Evolutionary conservation across 2,888 invertebrate genomes (phyloP).

Genomic region (Nineta flava): DNA sequence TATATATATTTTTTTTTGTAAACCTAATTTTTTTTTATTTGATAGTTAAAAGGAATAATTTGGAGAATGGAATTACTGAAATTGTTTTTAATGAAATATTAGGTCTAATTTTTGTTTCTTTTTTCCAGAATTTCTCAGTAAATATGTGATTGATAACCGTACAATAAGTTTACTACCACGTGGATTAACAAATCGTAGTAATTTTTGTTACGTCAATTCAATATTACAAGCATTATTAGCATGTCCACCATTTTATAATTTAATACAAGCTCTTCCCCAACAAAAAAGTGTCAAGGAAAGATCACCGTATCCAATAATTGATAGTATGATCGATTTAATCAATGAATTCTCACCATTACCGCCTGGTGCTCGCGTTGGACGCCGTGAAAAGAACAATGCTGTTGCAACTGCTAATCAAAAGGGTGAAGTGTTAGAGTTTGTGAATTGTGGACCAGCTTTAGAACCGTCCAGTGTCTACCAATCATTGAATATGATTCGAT

Average conservation of each 20-base stretch:
- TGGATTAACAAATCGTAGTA: constrained; percentile 83
- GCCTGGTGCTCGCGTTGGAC: constrained; percentile 31
- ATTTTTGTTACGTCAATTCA: constrained; percentile 94
- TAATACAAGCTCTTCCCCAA: constrained; percentile 62
- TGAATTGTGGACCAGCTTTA: constrained; percentile 62
- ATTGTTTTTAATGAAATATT: too few relatives aligned
- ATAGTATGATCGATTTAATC: constrained; percentile 74
- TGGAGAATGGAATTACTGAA: too few relatives aligned
- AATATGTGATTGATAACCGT: constrained; percentile 61
- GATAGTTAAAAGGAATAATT: too few relatives aligned
- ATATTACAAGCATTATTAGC: constrained; percentile 86
- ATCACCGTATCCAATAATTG: constrained; percentile 66
- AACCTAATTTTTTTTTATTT: too few relatives aligned
- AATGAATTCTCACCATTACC: constrained; percentile 60
- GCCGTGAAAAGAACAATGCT: constrained; percentile 31
- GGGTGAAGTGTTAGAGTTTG: constrained; percentile 20
- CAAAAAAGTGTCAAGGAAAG: constrained; percentile 34
- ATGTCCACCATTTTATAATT: constrained; percentile 89
- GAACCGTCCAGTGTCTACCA: constrained; percentile 81
- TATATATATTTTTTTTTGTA: too few relatives aligned
- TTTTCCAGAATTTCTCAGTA: constrained; percentile 50
- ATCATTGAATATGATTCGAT: constrained; percentile 60
- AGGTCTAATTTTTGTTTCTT: neutral
- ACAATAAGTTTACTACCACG: constrained; percentile 71
- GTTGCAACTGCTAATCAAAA: constrained; percentile 14